Evolutionary conservation across 2,113 vertebrate species (phyloP).

Genomic region (Ondatra zibethicus): DNA sequence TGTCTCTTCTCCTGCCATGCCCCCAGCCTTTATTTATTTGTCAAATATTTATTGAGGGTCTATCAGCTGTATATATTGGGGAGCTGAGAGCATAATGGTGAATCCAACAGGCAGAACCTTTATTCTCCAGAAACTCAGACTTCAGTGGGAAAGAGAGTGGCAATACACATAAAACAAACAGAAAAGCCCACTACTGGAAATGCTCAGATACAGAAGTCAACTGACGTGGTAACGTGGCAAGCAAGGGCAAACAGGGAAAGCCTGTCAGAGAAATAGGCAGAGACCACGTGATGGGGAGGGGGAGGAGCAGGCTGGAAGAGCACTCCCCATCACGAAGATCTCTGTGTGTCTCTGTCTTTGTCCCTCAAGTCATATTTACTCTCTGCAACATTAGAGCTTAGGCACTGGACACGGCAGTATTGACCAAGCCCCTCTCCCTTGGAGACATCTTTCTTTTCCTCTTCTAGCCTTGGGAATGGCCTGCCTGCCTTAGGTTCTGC

Average conservation of each 20-base stretch:
- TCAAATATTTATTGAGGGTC: slow-evolving; percentile 16
- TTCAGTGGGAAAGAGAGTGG: background rate
- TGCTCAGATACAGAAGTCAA: background rate
- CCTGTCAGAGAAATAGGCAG: background rate
- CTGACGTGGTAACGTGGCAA: background rate
- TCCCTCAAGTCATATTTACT: background rate
- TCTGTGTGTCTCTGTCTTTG: background rate
- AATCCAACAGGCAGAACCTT: background rate
- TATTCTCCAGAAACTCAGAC: background rate
- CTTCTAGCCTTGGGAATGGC: background rate
- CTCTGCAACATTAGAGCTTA: background rate
- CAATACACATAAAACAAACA: background rate
- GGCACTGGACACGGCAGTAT: background rate
- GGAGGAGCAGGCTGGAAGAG: background rate
- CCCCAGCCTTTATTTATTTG: background rate
- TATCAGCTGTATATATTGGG: background rate
- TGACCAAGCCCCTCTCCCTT: background rate
- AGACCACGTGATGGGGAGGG: background rate
- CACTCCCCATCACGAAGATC: background rate
- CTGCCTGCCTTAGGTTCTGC: background rate
- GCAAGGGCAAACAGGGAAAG: background rate
- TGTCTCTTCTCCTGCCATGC: background rate
- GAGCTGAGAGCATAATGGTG: background rate
- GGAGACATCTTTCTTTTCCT: background rate
- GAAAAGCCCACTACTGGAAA: background rate